Base-by-base conservation (phyloP, 2,113 vertebrate species). In the Saiga tatarica region DNA sequence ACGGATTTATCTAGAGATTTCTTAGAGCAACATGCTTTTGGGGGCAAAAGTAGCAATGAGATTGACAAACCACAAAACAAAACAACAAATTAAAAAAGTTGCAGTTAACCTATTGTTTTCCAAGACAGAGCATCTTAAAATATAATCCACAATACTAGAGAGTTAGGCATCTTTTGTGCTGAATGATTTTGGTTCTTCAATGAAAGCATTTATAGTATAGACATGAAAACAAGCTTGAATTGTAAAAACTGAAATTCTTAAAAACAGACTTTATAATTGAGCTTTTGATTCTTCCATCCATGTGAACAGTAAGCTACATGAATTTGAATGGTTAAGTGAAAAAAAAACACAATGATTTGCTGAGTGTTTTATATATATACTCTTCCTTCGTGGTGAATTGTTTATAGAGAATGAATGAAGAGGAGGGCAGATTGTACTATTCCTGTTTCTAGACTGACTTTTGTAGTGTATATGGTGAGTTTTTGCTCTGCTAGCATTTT, bases 261-360 rank as follows among this genome's bases (percentile, higher is more conserved):
- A 55, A 85, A 84, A 21, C 4, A 13, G 55, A 74, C 42, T 10
- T 19, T 33, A 16, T 10, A 11, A 25, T 9, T 59, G 2, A n/a
- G 8, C 14, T 36, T 89, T 62, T 28, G 36, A 81, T 13, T 19
- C 12, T 10, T 25, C 2, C 5, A 2, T 13, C 15, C 74, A 4
- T 30, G 10, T 5, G 36, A 23, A 55, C 25, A 9, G 10, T 11
- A 19, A 50, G 28, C 3, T 39, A 55, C 47, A 30, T 76, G 33
- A 78, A 67, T 78, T n/a, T 76, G 53, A 28, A 33, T 23, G 39
- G 26, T 16, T 16, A 14, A 76, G n/a, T 36, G 79, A 85, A 13
- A 4, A 8, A 17, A 36, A 4, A 0, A 3, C 45, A 62, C 0
- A 36, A 67, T 7, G 23, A 30, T 11, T 11, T 0, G 13, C n/a